Base-by-base conservation (phyloP, 2,797 vertebrate species). In the Triplophysa bombifrons region DNA sequence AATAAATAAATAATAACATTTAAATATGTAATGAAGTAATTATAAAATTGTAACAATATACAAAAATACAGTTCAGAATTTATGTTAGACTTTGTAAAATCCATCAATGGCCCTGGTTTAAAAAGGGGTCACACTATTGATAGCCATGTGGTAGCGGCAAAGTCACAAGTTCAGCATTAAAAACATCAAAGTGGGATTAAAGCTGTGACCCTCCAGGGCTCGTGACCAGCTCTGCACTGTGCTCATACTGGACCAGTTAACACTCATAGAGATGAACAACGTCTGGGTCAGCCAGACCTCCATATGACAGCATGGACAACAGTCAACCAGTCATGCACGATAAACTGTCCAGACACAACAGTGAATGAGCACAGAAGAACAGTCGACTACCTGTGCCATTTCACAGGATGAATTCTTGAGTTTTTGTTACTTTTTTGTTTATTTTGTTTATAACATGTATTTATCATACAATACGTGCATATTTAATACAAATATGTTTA, bases 121-220 rank as follows among this genome's bases (percentile, higher is more conserved):
- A 30, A 38, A 30, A 74, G 16, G 20, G 73, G 11, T 72, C 41
- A 64, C 71, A 63, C 58, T 85, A 87, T 87, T 76, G 82, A 78
- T 76, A 82, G 70, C 88, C 86, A 88, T 88, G 87, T 86, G 88
- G 38, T 86, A 74, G 84, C 77, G 25, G 82, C 81, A 80, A 88
- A 87, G 90, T 93, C 92, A 92, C 90, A 89, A 91, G 90, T 90
- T 86, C 48, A 75, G 88, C 82, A 82, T 93, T 91, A 91, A 38
- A 56, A 67, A 90, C 91, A 91, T 93, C 90, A 92, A 92, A 93
- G 91, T 87, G 84, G 64, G 88, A 86, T 87, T 86, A 90, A 90
- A 87, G 86, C 82, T 61, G 82, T 86, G 46, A 74, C 69, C 78
- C 86, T 87, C 87, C 87, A 20, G 63, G 74, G 58, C 91, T 91